Percentiles rank a stretch among this genome's conserved stretches.
phyloP scores from a whole-genome alignment of 2,888 invertebrate genomes.

The Latrodectus elegans region DNA sequence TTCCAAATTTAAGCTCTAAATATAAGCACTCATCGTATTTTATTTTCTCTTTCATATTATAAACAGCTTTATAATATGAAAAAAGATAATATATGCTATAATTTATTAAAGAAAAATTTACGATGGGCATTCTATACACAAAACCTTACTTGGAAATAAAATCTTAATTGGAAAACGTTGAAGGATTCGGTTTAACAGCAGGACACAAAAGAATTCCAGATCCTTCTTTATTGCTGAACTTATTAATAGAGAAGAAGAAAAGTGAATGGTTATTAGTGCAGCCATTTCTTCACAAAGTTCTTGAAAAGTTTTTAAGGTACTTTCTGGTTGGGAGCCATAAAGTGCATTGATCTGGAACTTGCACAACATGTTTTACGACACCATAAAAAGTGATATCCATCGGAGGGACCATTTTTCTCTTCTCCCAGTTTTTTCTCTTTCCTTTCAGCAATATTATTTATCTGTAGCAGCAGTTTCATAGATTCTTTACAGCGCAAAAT shows the following conservation, averaged over 20 bases:
- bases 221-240: slow-evolving; percentile 16
- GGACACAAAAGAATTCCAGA: not conserved
- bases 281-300: slow-evolving; percentile 37
- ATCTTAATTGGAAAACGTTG: not conserved
- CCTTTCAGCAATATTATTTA: slow-evolving; percentile 59
- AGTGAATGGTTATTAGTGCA: slow-evolving; percentile 52
- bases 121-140: too few relatives aligned
- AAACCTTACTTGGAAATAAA: too few relatives aligned
- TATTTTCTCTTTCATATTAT: too few relatives aligned
- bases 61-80: too few relatives aligned
- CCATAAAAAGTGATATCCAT: slow-evolving; percentile 63
- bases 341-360: slow-evolving; percentile 58
- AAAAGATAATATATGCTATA: too few relatives aligned
- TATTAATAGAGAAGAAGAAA: slow-evolving; percentile 39
- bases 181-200: not conserved
- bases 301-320: slow-evolving; percentile 44
- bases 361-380: slow-evolving; percentile 61
- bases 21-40: too few relatives aligned
- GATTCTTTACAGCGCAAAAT: slow-evolving; percentile 30
- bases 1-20: too few relatives aligned
- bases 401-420: slow-evolving; percentile 39
- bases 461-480: slow-evolving; percentile 55
- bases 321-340: slow-evolving; percentile 51
- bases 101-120: too few relatives aligned
- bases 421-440: slow-evolving; percentile 12